Percentiles rank a stretch among this genome's conserved stretches.
These are phyloP conservation scores for Erannis defoliaria DNA, from an alignment of 2,888 invertebrate species.

Conservation along the genomic window DNA sequence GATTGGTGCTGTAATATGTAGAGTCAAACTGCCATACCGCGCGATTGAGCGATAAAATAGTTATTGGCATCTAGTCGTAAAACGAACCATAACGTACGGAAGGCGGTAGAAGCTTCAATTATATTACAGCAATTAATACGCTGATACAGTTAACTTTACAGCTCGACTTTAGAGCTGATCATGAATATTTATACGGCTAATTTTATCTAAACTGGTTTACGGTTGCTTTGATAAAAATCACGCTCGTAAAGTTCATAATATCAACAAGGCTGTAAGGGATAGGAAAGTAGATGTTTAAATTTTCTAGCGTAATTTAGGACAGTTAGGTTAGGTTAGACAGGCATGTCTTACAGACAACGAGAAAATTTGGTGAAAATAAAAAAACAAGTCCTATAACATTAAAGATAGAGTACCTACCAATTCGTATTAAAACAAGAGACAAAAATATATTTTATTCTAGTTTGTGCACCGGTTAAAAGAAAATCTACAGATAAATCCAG, in stretches of 20 bases:
- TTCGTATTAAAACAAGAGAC: too few species aligned
- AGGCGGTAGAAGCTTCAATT: conserved; percentile 56
- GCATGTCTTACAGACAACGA: too few species aligned
- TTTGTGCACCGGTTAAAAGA: too few species aligned
- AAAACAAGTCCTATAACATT: too few species aligned
- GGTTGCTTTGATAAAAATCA: conserved; percentile 31
- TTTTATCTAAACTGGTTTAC: conserved; percentile 20
- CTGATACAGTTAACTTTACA: conserved; percentile 54
- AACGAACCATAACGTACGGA: conserved; percentile 56
- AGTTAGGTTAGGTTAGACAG: too few species aligned
- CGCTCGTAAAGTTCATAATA: conserved; percentile 22
- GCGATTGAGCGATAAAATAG: conserved; percentile 59
- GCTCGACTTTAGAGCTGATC: conserved; percentile 44
- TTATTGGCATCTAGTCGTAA: conserved; percentile 60
- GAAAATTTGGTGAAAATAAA: too few species aligned
- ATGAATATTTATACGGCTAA: conserved; percentile 44
- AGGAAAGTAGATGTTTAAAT: not conserved
- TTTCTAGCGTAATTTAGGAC: not conserved
- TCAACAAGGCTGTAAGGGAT: conserved; percentile 4
- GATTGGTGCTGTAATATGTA: conserved; percentile 46
- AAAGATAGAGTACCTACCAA: too few species aligned
- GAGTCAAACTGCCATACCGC: conserved; percentile 32
- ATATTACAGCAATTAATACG: conserved; percentile 56
- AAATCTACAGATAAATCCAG: too few species aligned
- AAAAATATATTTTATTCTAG: too few species aligned